Base-by-base conservation (phyloP, 2,888 invertebrate species). In the Dilophus febrilis region DNA sequence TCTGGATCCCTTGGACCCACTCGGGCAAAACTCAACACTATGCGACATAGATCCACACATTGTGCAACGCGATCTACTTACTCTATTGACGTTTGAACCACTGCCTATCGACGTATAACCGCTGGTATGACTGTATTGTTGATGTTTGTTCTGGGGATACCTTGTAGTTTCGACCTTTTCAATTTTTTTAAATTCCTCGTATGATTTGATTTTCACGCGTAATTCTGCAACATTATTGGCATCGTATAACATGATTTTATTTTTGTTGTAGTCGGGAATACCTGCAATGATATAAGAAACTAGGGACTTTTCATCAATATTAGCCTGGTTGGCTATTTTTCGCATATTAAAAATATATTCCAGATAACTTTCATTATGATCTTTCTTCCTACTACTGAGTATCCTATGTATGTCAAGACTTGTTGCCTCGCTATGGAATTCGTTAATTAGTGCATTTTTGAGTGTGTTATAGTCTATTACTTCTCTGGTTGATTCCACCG, bases 281-380 rank as follows among this genome's bases (percentile, higher is more conserved):
- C 44, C 44, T 19, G 38, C 19, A 2, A 42, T 26, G 13, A 44
- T 39, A 29, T 42, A 41, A 11, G 37, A n/a, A 29, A 44, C 39
- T 27, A 45, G 14, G 10, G 43, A 43, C 10, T 35, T 26, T 33
- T 45, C 45, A 30, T 43, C 41, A 17, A 45, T 31, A 8, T 29
- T 28, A 5, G 38, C 45, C 16, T 35, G 42, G 38, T 37, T 41
- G 8, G 40, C 39, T 3, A 41, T 44, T 34, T 44, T 40, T 27
- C 42, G 41, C 41, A 45, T 44, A n/a, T 33, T n/a, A 26, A 42
- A 45, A 34, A 40, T 31, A 19, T 44, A 44, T 18, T 42, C 40
- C 8, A 44, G 28, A 17, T 38, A 41, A 4, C 38, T 40, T 29
- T 42, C 45, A 5, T 14, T 30, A 2, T 12, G n/a, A 19, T 34